Evolutionary conservation across 2,888 invertebrate species (phyloP).

Genomic region (Lasioglossum morio): DNA sequence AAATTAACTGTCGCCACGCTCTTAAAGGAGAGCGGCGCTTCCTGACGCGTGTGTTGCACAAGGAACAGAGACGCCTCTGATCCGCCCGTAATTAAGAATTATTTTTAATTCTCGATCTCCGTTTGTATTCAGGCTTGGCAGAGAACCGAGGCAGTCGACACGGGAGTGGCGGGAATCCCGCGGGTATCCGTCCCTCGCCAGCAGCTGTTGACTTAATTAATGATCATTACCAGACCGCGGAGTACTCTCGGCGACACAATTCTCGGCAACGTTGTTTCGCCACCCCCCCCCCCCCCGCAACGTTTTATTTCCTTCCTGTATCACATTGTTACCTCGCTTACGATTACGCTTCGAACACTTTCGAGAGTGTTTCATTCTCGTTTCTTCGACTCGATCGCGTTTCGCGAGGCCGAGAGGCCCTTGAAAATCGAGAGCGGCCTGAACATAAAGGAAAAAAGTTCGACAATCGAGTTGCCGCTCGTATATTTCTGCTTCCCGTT

Average conservation of each 20-base stretch:
- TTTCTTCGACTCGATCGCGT: background rate
- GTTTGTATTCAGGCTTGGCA: background rate
- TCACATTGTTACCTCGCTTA: background rate
- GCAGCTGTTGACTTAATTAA: slow-evolving; percentile 61
- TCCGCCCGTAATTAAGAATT: slow-evolving; percentile 24
- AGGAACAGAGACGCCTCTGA: background rate
- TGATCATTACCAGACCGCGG: slow-evolving; percentile 37
- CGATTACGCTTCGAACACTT: background rate
- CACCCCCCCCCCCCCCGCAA: background rate
- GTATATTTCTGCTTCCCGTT: background rate
- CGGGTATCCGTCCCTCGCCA: slow-evolving; percentile 27
- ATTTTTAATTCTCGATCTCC: slow-evolving; percentile 37
- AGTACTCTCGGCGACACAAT: slow-evolving; percentile 25
- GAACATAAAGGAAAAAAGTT: background rate
- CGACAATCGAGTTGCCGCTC: background rate
- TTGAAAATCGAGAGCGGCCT: background rate
- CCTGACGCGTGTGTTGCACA: background rate
- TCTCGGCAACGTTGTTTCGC: slow-evolving; percentile 12
- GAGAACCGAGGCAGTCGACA: background rate
- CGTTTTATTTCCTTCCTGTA: background rate
- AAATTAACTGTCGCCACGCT: slow-evolving; percentile 60
- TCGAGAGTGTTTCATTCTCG: background rate
- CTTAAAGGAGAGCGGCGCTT: slow-evolving; percentile 53
- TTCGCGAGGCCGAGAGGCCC: background rate
- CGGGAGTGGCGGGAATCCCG: slow-evolving; percentile 30